Percentiles rank a stretch among this genome's conserved stretches.
Conservation (phyloP, 2,888 invertebrate species). For the Drosophila rellima region DNA sequence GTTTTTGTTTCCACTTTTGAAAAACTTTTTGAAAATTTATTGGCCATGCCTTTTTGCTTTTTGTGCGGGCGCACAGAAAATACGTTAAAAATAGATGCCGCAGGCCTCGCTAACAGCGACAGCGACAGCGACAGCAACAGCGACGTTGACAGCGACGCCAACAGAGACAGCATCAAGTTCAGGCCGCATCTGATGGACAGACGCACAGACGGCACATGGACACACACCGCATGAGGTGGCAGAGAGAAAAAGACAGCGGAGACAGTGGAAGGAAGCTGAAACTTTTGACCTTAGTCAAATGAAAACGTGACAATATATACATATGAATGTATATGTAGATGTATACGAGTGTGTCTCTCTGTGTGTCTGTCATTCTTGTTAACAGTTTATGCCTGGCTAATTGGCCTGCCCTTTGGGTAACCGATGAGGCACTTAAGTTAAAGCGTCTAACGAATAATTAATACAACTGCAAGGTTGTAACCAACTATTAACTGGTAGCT, state of each 20-base stretch:
- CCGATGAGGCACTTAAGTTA: slow-evolving; percentile 39
- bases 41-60: slow-evolving; percentile 62
- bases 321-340: slow-evolving; percentile 6
- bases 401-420: slow-evolving; percentile 53
- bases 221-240: slow-evolving; percentile 21
- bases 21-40: slow-evolving; percentile 58
- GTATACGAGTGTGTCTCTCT: slow-evolving; percentile 6
- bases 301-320: slow-evolving; percentile 72
- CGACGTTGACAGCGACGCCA: slow-evolving; percentile 19
- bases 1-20: slow-evolving; percentile 29
- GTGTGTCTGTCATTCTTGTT: slow-evolving; percentile 27
- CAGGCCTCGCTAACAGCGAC: slow-evolving; percentile 62
- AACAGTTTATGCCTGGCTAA: slow-evolving; percentile 64
- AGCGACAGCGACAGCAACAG: slow-evolving; percentile 27
- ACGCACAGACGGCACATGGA: slow-evolving; percentile 22
- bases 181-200: slow-evolving; percentile 20
- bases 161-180: slow-evolving; percentile 35
- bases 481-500: slow-evolving; percentile 26
- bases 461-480: slow-evolving; percentile 64
- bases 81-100: slow-evolving; percentile 66
- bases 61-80: slow-evolving; percentile 61
- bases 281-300: slow-evolving; percentile 79
- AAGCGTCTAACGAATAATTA: slow-evolving; percentile 59
- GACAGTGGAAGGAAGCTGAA: slow-evolving; percentile 16
- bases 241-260: slow-evolving; percentile 2